phyloP scores from a whole-genome alignment of 1,140 invertebrate genomes.

The Semibalanus balanoides region DNA sequence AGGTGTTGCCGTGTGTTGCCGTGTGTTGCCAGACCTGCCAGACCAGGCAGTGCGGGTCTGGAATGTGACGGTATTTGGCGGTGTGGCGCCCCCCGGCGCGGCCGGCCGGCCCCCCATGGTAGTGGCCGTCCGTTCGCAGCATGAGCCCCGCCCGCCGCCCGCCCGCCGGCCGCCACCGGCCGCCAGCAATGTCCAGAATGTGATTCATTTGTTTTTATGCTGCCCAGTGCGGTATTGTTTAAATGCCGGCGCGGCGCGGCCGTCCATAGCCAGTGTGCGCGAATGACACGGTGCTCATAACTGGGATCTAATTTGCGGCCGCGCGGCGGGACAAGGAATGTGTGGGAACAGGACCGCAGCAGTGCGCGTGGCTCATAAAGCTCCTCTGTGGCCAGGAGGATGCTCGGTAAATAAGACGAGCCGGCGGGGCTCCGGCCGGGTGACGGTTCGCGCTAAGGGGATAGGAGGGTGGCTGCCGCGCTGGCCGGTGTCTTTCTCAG shows the following conservation, averaged over 20 bases:
- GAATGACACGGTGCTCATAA: background rate
- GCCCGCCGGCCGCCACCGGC: no score
- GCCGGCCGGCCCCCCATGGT: background rate
- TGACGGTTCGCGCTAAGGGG: no score
- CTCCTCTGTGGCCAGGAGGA: background rate
- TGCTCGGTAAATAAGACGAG: background rate
- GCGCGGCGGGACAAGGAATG: background rate
- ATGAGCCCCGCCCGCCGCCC: background rate
- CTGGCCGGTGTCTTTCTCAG: no score
- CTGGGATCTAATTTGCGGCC: background rate
- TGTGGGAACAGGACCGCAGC: background rate
- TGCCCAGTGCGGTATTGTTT: background rate
- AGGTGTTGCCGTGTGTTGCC: no score
- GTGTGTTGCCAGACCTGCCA: no score
- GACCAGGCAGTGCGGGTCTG: no score
- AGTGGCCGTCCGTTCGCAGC: background rate
- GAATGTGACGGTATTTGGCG: no score
- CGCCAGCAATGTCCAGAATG: background rate
- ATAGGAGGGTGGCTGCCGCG: no score
- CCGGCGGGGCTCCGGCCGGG: no score
- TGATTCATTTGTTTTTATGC: constrained; percentile 2
- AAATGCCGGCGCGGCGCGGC: background rate
- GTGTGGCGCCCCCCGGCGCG: no score
- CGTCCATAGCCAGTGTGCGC: background rate
- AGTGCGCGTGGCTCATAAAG: background rate